Conservation (phyloP, 1,140 invertebrate genomes). For the Drosophila setifemur region DNA sequence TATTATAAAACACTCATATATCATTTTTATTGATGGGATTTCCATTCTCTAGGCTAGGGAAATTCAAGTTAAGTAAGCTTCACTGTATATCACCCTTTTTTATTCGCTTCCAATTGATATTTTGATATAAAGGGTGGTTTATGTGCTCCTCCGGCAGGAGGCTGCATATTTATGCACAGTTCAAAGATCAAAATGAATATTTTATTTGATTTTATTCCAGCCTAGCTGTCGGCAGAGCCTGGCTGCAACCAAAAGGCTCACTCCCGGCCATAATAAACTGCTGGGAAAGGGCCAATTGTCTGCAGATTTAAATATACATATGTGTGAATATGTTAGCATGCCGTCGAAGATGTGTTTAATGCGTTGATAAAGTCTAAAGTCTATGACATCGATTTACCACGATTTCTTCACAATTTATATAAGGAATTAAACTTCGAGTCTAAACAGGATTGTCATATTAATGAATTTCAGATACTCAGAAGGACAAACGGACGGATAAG, state of each 20-base stretch:
- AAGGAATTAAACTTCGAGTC: no score
- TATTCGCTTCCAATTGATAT: constrained; percentile 18
- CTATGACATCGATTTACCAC: no score
- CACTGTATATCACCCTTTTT: no score
- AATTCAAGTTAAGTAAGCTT: no score
- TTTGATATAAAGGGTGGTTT: constrained; percentile 36
- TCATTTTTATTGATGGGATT: no score
- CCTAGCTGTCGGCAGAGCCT: constrained; percentile 37
- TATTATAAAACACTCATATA: constrained; percentile 3
- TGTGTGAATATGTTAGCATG: constrained; percentile 16
- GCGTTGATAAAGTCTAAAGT: constrained; percentile 4
- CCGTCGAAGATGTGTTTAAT: constrained; percentile 2
- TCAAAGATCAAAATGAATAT: constrained; percentile 79
- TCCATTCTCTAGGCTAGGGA: no score
- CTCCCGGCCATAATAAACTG: constrained; percentile 66
- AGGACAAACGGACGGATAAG: no score
- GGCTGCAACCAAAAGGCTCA: constrained; percentile 64
- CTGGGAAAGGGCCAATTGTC: constrained; percentile 68
- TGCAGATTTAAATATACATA: constrained; percentile 32
- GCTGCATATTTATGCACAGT: constrained; percentile 75
- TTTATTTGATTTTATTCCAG: constrained; percentile 75
- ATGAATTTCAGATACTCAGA: no score
- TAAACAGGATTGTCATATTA: no score
- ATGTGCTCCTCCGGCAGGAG: constrained; percentile 5
- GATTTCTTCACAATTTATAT: no score